Evolutionary conservation across 2,888 invertebrate species (phyloP), one percentile per base, ranked within the genome.

Genomic region (Synanthedon vespiformis): DNA sequence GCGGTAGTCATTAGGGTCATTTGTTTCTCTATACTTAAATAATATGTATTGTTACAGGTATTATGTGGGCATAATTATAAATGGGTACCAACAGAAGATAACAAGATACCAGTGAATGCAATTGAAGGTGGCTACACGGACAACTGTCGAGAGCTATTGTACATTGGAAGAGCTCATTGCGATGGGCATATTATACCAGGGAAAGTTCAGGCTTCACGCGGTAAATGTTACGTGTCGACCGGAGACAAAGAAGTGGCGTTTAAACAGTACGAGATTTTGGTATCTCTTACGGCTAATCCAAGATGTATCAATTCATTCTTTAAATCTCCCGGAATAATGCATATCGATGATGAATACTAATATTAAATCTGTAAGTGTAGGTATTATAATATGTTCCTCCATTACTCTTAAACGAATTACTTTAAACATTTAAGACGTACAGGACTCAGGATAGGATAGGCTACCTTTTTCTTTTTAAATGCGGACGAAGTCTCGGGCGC

Each of bases 181-280:
- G 91, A 92, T 62, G 93, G 92, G 41, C 91, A 89, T 49, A 73
- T 93, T 12, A 88, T 94, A 62, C 93, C 94, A 53, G 94, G 94
- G 41, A 94, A 94, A 77, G 69, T 63, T 2, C 57, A 59, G 12
- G 55, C 62, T 2, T 89, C 91, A 27, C 93, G 94, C 65, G 90
- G 90, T 41, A 89, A 89, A 0, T 89, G 90, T 57, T 94, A 93
- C 67, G 77, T 94, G 12, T 80, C 93, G 51, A 94, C 52, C 44
- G 44, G 59, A 40, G 59, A 55, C 4, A 49, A 51, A 27, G 60
- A 59, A 51, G 49, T 61, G 11, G 47, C 41, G 1, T 51, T 54
- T 49, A 53, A 51, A 22, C 52, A 52, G 6, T 64, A 52, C 44
- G 64, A 67, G 53, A 58, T 65, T 22, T 51, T 67, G 48, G 60